Evolutionary conservation across 2,888 invertebrate genomes (phyloP), one percentile per base, ranked within the genome.

Genomic region (Sipha maydis): DNA sequence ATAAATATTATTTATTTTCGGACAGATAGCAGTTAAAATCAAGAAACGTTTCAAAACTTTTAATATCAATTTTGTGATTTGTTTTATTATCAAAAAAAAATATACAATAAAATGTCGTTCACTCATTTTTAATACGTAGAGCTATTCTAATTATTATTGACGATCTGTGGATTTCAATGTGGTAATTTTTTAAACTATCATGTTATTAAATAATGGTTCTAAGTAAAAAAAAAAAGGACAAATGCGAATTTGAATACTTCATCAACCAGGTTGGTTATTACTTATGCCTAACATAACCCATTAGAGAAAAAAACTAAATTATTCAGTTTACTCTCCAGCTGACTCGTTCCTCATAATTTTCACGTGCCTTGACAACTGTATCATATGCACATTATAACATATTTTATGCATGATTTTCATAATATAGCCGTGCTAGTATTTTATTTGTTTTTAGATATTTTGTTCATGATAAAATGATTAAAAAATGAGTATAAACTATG

Each of bases 91-190:
- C 21, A 21, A 11, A 56, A 21, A 56, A 21, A 56, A 56, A 2
- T 1, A 21, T 19, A 56, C 17, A 56, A 21, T 19, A 19, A 5
- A 21, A 1, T 56, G 21, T 3, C 56, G 21, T 56, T 7, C 21
- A 21, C 48, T 48, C 19, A 56, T 7, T 41, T 41, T 3, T 41
- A 41, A 41, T 7, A 41, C 38, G 3, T 5, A 41, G 7, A 7
- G 4, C 7, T 41, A 41, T 3, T 41, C 3, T 41, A 5, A 61
- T 61, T n/a, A 61, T 67, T 28, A 69, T 69, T 69, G 69, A 41
- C 69, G n/a, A 71, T 82, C 69, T 48, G 82, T 69, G 21, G 28
- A 48, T 82, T 48, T 28, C 41, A 82, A 41, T 48, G n/a, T 19
- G n/a, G 38, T n/a, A 17, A 19, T n/a, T 9, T 21, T 41, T 38